These are phyloP conservation scores for Corydoras sp. DNA, from an alignment of 2,113 vertebrate species.

Conservation along the genomic window DNA sequence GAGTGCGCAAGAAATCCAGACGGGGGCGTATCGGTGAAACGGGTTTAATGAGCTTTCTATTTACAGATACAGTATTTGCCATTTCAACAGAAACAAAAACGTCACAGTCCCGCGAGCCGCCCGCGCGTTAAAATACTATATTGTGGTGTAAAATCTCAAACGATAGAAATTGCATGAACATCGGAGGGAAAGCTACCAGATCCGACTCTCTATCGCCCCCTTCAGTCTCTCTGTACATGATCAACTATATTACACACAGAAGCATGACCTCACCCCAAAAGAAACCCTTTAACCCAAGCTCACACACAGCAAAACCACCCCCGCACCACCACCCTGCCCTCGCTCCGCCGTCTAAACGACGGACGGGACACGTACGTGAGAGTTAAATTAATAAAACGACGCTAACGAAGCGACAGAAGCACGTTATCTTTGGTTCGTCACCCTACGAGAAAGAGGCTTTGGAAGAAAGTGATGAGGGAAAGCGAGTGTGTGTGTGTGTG, in stretches of 20 bases:
- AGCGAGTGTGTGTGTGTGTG: not conserved
- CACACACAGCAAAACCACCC: too few species aligned
- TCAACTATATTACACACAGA: not conserved
- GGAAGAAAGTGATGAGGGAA: not conserved
- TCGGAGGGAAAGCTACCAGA: too few species aligned
- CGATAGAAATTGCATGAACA: too few species aligned
- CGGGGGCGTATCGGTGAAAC: conserved; percentile 5
- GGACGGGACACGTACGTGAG: too few species aligned
- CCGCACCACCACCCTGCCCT: too few species aligned
- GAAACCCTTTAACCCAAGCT: not conserved
- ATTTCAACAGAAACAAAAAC: conserved; percentile 14
- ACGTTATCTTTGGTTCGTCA: not conserved
- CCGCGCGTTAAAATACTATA: not conserved
- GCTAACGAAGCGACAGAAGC: not conserved
- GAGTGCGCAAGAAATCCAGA: not conserved
- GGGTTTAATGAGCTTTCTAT: conserved; percentile 11
- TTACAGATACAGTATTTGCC: conserved; percentile 25
- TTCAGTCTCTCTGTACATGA: not conserved
- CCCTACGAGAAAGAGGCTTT: not conserved
- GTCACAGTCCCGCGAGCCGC: not conserved
- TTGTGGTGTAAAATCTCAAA: too few species aligned
- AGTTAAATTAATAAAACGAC: too few species aligned
- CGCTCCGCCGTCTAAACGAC: too few species aligned
- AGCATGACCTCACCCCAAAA: not conserved
- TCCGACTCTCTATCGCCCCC: not conserved